Evolutionary conservation across 2,888 invertebrate genomes (phyloP).

Genomic region (Craniophora ligustri): DNA sequence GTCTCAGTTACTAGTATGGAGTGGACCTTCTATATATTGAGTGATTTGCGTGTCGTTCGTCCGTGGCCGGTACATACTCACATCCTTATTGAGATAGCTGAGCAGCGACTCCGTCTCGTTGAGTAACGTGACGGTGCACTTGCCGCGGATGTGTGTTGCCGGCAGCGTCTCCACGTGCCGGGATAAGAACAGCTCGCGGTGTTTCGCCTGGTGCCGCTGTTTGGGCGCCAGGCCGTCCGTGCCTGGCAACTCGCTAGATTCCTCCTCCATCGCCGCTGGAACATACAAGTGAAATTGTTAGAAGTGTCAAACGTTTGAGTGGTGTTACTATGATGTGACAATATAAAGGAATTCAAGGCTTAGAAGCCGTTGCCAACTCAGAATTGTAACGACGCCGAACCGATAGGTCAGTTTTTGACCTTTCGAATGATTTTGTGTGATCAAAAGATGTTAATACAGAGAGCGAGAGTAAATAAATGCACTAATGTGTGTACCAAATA

Average conservation of each 20-base stretch:
- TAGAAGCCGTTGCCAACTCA: slow-evolving; percentile 29
- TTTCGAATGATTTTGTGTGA: slow-evolving; percentile 17
- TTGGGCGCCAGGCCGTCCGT: slow-evolving; percentile 92
- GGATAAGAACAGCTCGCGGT: slow-evolving; percentile 99
- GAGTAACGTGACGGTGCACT: slow-evolving; percentile 99
- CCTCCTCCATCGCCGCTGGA: slow-evolving; percentile 91
- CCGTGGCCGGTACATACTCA: slow-evolving; percentile 89
- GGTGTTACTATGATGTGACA: slow-evolving; percentile 3
- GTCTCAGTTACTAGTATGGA: neutral
- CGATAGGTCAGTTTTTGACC: slow-evolving; percentile 36
- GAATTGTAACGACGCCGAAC: slow-evolving; percentile 20
- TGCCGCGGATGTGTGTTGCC: slow-evolving; percentile 99
- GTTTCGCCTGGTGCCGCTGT: slow-evolving; percentile 98
- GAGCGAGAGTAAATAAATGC: neutral
- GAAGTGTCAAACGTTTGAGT: neutral
- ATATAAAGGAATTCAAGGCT: slow-evolving; percentile 11
- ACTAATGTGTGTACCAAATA: too few relatives aligned
- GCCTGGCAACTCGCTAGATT: slow-evolving; percentile 89
- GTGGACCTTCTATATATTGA: slow-evolving; percentile 17
- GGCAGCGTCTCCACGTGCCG: slow-evolving; percentile 99
- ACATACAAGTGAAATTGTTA: slow-evolving; percentile 45
- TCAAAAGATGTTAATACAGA: slow-evolving; percentile 7
- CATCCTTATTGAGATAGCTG: slow-evolving; percentile 98
- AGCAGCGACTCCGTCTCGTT: slow-evolving; percentile 99
- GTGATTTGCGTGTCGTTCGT: slow-evolving; percentile 25